Conservation (phyloP, 2,797 vertebrate genomes). For the Lemur catta region DNA sequence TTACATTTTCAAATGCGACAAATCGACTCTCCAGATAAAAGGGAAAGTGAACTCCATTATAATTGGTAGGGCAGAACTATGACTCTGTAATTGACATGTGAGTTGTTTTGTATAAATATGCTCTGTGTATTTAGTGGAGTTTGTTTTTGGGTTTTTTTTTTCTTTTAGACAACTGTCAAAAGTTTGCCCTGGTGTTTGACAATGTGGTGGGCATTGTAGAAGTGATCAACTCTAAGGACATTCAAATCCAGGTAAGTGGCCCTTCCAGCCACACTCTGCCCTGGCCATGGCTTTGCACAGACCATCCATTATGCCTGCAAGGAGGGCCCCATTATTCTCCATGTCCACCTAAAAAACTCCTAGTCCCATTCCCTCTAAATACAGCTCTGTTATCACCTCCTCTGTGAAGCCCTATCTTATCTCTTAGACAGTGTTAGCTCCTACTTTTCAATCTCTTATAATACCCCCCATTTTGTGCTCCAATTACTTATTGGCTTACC, state of each 20-base stretch:
- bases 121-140: background rate
- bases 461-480: background rate
- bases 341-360: background rate
- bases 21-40: conserved; percentile 94
- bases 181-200: conserved; percentile 96
- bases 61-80: conserved; percentile 86
- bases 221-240: conserved; percentile 95
- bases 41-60: conserved; percentile 99
- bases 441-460: background rate
- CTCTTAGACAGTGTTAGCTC: background rate
- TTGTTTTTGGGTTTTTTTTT: background rate
- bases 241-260: conserved; percentile 93
- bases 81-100: background rate
- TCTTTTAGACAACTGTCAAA: conserved; percentile 94
- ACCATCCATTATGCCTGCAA: background rate
- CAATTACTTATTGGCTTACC: background rate
- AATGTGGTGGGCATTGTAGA: conserved; percentile 97
- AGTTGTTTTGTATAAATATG: background rate
- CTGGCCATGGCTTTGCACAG: background rate
- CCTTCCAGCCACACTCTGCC: accelerated
- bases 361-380: background rate
- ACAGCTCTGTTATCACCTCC: background rate
- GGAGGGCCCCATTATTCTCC: accelerated
- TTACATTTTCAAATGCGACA: conserved; percentile 94
- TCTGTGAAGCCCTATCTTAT: background rate